Evolutionary conservation across 2,888 invertebrate genomes (phyloP).

Genomic region (Beris morrisii): DNA sequence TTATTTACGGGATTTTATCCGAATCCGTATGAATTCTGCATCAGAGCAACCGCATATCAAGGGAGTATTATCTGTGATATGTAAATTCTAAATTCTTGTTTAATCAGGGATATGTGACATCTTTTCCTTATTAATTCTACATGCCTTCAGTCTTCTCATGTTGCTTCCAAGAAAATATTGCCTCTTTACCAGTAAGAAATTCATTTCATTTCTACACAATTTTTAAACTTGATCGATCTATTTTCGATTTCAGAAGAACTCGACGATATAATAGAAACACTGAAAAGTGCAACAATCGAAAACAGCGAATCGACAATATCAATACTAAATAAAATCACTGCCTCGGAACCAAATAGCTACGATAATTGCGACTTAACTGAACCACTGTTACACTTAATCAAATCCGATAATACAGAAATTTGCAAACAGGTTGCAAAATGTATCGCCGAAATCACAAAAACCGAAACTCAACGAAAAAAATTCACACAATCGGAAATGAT

Average conservation of each 20-base stretch:
- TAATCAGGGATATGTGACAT: too few relatives aligned
- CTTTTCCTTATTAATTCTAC: too few relatives aligned
- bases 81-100: too few relatives aligned
- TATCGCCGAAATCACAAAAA: constrained; percentile 81
- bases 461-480: constrained; percentile 70
- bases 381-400: constrained; percentile 49
- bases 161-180: too few relatives aligned
- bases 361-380: constrained; percentile 54
- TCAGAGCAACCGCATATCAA: too few relatives aligned
- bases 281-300: constrained; percentile 50
- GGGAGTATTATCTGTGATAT: too few relatives aligned
- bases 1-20: too few relatives aligned
- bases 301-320: constrained; percentile 44
- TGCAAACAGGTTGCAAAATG: constrained; percentile 66
- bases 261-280: constrained; percentile 53
- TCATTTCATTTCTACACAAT: too few relatives aligned
- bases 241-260: constrained; percentile 47
- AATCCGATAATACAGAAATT: constrained; percentile 58
- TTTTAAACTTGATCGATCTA: too few relatives aligned
- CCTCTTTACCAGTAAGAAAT: too few relatives aligned
- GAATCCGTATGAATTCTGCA: too few relatives aligned
- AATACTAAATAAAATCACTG: constrained; percentile 49
- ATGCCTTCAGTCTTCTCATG: too few relatives aligned
- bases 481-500: constrained; percentile 67
- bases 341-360: constrained; percentile 46